Conservation (phyloP, 1,140 invertebrate species). For the Drosophila ercepeae region DNA sequence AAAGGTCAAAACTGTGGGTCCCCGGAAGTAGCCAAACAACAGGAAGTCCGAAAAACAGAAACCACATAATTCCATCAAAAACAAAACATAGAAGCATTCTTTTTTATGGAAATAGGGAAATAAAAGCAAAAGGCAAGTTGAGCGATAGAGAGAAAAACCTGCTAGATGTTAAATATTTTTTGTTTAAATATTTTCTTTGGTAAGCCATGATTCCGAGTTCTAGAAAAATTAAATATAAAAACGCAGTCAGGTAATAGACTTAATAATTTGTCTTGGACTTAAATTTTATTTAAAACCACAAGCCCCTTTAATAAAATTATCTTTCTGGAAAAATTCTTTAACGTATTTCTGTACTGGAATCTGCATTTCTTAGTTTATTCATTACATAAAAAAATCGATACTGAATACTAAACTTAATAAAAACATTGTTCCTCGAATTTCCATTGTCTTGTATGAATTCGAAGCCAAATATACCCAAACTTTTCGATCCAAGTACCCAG, state of each 20-base stretch:
- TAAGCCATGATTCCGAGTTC: constrained; percentile 21
- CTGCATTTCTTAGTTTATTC: too few relatives aligned
- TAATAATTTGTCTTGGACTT: neutral
- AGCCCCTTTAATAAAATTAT: too few relatives aligned
- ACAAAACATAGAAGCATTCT: neutral
- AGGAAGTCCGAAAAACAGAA: constrained; percentile 6
- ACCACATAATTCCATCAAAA: constrained; percentile 47
- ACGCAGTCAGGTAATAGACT: too few relatives aligned
- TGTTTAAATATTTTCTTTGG: constrained; percentile 32
- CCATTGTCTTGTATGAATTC: neutral
- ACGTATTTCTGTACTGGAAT: too few relatives aligned
- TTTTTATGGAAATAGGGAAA: neutral
- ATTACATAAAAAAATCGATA: too few relatives aligned
- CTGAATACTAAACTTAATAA: too few relatives aligned
- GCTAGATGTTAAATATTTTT: constrained; percentile 27
- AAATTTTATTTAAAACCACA: too few relatives aligned
- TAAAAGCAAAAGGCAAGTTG: constrained; percentile 25
- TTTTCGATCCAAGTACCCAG: neutral
- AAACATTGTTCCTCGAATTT: neutral
- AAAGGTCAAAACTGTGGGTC: constrained; percentile 20
- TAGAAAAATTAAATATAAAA: neutral
- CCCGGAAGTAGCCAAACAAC: constrained; percentile 10
- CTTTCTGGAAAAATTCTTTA: too few relatives aligned
- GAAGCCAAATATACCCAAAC: neutral
- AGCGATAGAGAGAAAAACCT: neutral